Conservation (phyloP, 2,888 invertebrate genomes). For the Nipponacmea schrenckii region DNA sequence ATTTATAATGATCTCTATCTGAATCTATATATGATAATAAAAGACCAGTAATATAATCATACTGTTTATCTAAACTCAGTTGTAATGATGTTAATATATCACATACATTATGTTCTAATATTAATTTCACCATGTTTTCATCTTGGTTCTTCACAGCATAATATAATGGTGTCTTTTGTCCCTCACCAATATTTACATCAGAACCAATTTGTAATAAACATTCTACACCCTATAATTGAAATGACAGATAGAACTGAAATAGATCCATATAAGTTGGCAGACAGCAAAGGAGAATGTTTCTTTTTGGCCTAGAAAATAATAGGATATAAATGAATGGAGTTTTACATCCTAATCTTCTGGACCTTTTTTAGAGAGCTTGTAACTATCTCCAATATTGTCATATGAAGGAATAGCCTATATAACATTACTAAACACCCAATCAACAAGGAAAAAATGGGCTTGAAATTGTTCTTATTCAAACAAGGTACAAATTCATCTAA, state of each 20-base stretch:
- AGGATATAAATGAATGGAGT: no score
- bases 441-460: no score
- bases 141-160: slow-evolving; percentile 49
- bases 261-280: no score
- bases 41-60: slow-evolving; percentile 52
- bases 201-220: slow-evolving; percentile 60
- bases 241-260: neutral
- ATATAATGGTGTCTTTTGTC: slow-evolving; percentile 50
- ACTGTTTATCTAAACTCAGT: slow-evolving; percentile 41
- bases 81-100: slow-evolving; percentile 50
- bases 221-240: slow-evolving; percentile 50
- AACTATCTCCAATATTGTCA: no score
- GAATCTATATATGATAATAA: slow-evolving; percentile 51
- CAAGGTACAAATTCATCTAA: no score
- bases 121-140: slow-evolving; percentile 48
- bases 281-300: no score
- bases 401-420: no score
- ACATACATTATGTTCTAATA: slow-evolving; percentile 53
- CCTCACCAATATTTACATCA: slow-evolving; percentile 54
- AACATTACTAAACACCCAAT: no score
- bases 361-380: no score
- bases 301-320: no score
- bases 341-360: no score
- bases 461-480: no score
- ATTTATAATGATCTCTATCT: slow-evolving; percentile 43